Evolutionary conservation across 2,888 invertebrate genomes (phyloP), one percentile per base, ranked within the genome.

Genomic region (Tinea semifulvella): DNA sequence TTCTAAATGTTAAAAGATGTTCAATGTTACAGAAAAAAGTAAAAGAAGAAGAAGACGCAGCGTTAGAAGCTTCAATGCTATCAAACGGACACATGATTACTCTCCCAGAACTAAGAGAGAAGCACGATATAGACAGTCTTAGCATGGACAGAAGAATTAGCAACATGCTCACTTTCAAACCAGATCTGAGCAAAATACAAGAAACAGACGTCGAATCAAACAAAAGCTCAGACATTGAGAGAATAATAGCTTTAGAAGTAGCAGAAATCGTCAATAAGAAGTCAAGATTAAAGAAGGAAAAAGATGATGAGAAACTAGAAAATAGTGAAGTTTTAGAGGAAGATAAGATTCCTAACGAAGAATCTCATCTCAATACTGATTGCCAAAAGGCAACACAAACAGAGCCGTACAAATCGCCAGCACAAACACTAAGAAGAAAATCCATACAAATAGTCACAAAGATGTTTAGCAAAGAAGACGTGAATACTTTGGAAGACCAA

Each of bases 161-260:
- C 48, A 72, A 73, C 47, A 76, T 77, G 72, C 54, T 73, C 0
- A 63, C 69, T 8, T 73, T 71, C 40, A 73, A 68, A 53, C 66
- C 72, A 20, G 72, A 70, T 22, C 50, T 68, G 4, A 56, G 53
- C 4, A 72, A 56, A 52, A 62, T 67, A 45, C 39, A 57, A 1
- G 65, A 72, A 57, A 47, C 48, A 35, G 61, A 65, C 39, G 26
- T 19, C 16, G 59, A 61, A 47, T 44, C 53, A 42, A 51, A 51
- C 49, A 51, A 43, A 45, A 46, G 20, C 50, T 50, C 54, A 44
- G 62, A 64, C n/a, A 46, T 68, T 44, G 73, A 71, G 54, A 62
- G 61, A 53, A 65, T 61, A 36, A 56, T 67, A 48, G 66, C 68
- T 14, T 46, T 66, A 55, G 69, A 72, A 64, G 70, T 67, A 36